These are phyloP conservation scores for Sturnus vulgaris DNA, from an alignment of 2,113 vertebrate species.

Conservation along the genomic window DNA sequence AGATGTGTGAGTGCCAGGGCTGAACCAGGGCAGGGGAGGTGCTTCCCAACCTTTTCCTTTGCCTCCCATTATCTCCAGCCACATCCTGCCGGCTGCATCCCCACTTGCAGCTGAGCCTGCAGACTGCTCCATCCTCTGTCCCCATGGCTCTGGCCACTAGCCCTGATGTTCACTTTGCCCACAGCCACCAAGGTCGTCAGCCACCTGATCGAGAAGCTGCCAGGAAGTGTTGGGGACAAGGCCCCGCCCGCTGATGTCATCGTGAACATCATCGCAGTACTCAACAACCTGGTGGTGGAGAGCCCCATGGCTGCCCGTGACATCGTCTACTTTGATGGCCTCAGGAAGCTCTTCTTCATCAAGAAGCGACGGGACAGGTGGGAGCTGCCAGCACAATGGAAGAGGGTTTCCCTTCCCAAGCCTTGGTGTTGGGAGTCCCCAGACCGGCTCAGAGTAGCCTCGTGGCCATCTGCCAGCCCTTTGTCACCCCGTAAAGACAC, in stretches of 20 bases:
- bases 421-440: neutral
- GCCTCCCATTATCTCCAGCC: neutral
- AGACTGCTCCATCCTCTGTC: neutral
- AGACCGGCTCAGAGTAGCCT: neutral
- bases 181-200: slow-evolving; percentile 89
- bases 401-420: neutral
- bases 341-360: slow-evolving; percentile 90
- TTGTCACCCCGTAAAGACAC: neutral
- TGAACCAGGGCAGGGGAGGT: fast-evolving
- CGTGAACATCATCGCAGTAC: slow-evolving; percentile 87
- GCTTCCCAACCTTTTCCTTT: neutral
- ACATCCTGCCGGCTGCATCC: fast-evolving
- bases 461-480: neutral
- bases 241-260: slow-evolving; percentile 79
- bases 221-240: slow-evolving; percentile 77
- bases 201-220: slow-evolving; percentile 87
- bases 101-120: fast-evolving
- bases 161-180: neutral
- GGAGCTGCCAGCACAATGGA: neutral
- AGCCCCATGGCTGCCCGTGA: slow-evolving; percentile 87
- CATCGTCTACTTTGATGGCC: slow-evolving; percentile 87
- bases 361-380: slow-evolving; percentile 88
- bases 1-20: slow-evolving; percentile 81
- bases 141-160: neutral
- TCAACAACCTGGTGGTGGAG: slow-evolving; percentile 89